phyloP scores from a whole-genome alignment of 2,888 invertebrate species.

The Helleia helle region DNA sequence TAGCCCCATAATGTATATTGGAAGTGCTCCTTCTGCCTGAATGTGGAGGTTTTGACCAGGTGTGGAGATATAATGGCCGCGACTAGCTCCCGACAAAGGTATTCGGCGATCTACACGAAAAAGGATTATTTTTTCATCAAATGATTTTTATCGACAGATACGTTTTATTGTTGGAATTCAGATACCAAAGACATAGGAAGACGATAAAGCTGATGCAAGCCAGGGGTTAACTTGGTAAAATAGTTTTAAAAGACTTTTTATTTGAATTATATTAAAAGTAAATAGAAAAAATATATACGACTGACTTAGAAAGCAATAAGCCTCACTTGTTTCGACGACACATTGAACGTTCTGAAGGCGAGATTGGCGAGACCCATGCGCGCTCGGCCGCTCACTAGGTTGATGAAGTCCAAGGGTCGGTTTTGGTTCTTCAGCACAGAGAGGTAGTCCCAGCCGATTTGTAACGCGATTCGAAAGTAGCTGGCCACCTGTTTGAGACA shows the following conservation, averaged over 20 bases:
- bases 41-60: conserved; percentile 58
- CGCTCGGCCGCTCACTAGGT: conserved; percentile 56
- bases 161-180: no score
- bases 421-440: conserved; percentile 61
- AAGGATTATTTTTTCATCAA: no score
- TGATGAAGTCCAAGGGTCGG: conserved; percentile 58
- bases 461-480: conserved; percentile 58
- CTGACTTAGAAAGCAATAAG: no score
- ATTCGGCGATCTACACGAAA: conserved; percentile 69
- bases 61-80: conserved; percentile 68
- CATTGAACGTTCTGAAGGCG: conserved; percentile 61
- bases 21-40: conserved; percentile 66
- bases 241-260: no score
- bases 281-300: conserved; percentile 8
- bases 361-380: conserved; percentile 63
- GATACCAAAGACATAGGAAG: no score
- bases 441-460: conserved; percentile 61
- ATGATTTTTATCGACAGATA: no score
- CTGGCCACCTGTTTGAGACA: conserved; percentile 48
- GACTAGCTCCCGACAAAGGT: conserved; percentile 77
- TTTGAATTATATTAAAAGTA: no score
- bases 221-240: no score
- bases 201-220: no score
- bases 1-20: conserved; percentile 75
- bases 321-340: conserved; percentile 57